Evolutionary conservation across 2,888 invertebrate species (phyloP).

Genomic region (Leucophenga maculata): DNA sequence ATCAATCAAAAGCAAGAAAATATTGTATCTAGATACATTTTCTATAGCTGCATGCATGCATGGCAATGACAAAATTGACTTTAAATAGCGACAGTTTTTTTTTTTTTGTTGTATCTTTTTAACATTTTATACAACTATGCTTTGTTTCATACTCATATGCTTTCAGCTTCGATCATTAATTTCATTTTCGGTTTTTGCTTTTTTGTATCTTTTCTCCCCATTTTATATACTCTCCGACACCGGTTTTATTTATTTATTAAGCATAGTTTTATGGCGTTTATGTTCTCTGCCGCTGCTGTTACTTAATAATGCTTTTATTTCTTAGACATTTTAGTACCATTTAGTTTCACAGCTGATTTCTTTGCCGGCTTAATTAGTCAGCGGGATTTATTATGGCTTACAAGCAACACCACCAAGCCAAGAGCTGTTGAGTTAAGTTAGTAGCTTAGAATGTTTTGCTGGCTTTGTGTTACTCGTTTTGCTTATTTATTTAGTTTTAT

Average conservation of each 20-base stretch:
- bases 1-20: neutral
- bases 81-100: slow-evolving; percentile 39
- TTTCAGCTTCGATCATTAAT: neutral
- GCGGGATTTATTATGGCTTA: too few relatives aligned
- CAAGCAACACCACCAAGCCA: too few relatives aligned
- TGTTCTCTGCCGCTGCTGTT: too few relatives aligned
- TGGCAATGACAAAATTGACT: slow-evolving; percentile 62
- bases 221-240: neutral
- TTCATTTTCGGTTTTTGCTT: neutral
- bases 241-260: neutral
- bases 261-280: neutral
- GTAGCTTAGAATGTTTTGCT: too few relatives aligned
- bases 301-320: too few relatives aligned
- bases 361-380: too few relatives aligned
- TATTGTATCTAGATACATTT: slow-evolving; percentile 10
- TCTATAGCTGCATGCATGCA: slow-evolving; percentile 37
- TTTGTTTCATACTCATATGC: neutral
- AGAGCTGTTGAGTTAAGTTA: too few relatives aligned
- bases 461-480: too few relatives aligned
- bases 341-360: too few relatives aligned
- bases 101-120: neutral
- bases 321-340: too few relatives aligned
- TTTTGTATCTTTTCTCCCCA: neutral
- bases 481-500: too few relatives aligned
- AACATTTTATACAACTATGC: neutral